phyloP scores from a whole-genome alignment of 2,113 vertebrate genomes.

The Ploceus nigricollis region DNA sequence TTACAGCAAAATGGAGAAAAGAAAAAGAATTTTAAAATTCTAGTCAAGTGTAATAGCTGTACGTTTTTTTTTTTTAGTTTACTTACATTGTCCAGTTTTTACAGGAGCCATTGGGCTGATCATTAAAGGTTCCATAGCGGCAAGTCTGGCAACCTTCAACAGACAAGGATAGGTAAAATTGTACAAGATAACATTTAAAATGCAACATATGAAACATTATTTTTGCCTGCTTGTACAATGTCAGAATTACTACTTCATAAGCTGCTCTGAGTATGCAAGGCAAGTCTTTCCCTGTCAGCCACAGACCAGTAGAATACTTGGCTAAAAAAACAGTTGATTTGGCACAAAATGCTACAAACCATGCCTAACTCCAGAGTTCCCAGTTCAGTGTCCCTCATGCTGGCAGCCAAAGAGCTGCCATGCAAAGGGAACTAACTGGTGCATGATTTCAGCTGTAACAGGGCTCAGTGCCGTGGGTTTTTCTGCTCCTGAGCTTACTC shows the following conservation, averaged over 20 bases:
- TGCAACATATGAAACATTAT: background rate
- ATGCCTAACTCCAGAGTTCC: background rate
- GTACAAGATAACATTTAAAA: background rate
- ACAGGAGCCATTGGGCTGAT: conserved; percentile 15
- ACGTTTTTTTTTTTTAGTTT: background rate
- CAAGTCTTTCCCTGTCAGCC: background rate
- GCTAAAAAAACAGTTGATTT: background rate
- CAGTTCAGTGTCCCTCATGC: background rate
- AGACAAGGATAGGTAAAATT: background rate
- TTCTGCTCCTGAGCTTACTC: background rate
- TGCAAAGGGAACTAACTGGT: background rate
- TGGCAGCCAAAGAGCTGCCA: background rate
- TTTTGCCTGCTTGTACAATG: background rate
- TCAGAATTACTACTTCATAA: background rate
- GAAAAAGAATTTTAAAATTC: too few species aligned
- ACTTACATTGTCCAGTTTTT: conserved; percentile 68
- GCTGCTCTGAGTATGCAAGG: background rate
- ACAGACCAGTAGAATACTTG: rapidly evolving
- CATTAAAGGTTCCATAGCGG: conserved; percentile 50
- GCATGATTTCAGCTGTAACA: rapidly evolving
- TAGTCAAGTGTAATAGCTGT: background rate
- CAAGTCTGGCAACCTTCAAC: conserved; percentile 51
- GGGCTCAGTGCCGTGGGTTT: background rate
- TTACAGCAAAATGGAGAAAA: background rate
- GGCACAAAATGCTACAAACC: background rate